Conservation (phyloP, 2,797 vertebrate genomes). For the Myiothlypis coronata region DNA sequence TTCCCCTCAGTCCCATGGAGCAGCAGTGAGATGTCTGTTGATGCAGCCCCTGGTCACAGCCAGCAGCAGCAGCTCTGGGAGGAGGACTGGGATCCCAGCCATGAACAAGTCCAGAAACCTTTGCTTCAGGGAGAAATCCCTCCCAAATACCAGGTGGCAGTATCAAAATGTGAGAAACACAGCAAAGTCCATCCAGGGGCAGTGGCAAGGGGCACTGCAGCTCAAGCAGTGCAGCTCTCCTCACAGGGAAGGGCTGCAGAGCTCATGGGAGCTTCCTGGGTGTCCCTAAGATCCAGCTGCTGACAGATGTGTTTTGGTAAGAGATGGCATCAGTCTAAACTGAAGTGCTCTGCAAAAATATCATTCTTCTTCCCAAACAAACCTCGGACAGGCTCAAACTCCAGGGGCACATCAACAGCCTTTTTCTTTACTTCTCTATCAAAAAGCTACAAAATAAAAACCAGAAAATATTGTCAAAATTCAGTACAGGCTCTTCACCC, state of each 20-base stretch:
- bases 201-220: background rate
- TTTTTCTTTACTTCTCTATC: slow-evolving; percentile 84
- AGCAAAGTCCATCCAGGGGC: background rate
- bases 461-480: background rate
- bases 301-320: background rate
- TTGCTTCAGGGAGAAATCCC: background rate
- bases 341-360: slow-evolving; percentile 82
- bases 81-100: background rate
- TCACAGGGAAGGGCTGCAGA: background rate
- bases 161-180: background rate
- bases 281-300: background rate
- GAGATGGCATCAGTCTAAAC: slow-evolving; percentile 69
- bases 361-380: slow-evolving; percentile 80
- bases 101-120: background rate
- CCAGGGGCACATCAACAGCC: slow-evolving; percentile 75
- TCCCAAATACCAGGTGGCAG: background rate
- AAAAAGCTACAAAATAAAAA: slow-evolving; percentile 80
- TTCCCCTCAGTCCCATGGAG: background rate
- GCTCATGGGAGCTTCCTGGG: fast-evolving
- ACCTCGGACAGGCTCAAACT: slow-evolving; percentile 82
- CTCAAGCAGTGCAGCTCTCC: background rate
- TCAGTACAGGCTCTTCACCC: background rate
- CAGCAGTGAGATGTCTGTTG: background rate
- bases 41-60: background rate
- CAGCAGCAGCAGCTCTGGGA: background rate